phyloP scores from a whole-genome alignment of 2,113 vertebrate species.

The Nesogale talazaci region DNA sequence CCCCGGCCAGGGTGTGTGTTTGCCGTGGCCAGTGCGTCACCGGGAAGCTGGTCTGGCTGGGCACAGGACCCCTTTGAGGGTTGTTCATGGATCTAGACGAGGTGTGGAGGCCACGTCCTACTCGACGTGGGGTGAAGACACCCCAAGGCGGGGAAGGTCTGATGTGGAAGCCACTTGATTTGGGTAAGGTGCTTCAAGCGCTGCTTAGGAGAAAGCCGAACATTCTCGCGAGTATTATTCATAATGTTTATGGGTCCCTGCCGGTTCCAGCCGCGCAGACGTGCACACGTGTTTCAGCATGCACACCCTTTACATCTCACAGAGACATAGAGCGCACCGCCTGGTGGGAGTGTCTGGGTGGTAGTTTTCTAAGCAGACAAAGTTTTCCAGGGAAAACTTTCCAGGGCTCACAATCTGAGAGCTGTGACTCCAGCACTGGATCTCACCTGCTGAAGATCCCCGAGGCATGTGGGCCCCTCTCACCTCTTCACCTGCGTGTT shows the following conservation, averaged over 20 bases:
- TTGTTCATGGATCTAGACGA: slow-evolving; percentile 7
- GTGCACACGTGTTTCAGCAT: slow-evolving; percentile 78
- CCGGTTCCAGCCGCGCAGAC: slow-evolving; percentile 69
- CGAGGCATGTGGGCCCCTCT: neutral
- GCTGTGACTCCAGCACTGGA: neutral
- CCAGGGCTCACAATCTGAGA: neutral
- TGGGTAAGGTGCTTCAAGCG: slow-evolving; percentile 20
- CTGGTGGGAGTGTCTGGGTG: slow-evolving; percentile 26
- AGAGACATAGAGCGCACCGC: slow-evolving; percentile 30
- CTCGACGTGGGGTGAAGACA: neutral
- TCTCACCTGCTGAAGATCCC: neutral
- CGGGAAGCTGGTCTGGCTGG: slow-evolving; percentile 19
- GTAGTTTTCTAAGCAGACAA: slow-evolving; percentile 39
- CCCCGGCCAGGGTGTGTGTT: slow-evolving; percentile 56
- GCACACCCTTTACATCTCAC: slow-evolving; percentile 70
- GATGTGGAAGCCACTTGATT: slow-evolving; percentile 43
- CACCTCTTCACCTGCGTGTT: neutral
- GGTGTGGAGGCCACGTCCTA: neutral
- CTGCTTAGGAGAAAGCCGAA: slow-evolving; percentile 62
- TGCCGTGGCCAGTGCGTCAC: slow-evolving; percentile 58
- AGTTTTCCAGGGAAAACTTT: neutral
- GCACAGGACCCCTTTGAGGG: neutral
- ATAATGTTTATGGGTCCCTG: slow-evolving; percentile 76
- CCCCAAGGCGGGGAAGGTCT: neutral
- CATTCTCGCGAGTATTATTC: slow-evolving; percentile 79